Evolutionary conservation across 2,888 invertebrate species (phyloP).

Genomic region (Drosophila atripex): DNA sequence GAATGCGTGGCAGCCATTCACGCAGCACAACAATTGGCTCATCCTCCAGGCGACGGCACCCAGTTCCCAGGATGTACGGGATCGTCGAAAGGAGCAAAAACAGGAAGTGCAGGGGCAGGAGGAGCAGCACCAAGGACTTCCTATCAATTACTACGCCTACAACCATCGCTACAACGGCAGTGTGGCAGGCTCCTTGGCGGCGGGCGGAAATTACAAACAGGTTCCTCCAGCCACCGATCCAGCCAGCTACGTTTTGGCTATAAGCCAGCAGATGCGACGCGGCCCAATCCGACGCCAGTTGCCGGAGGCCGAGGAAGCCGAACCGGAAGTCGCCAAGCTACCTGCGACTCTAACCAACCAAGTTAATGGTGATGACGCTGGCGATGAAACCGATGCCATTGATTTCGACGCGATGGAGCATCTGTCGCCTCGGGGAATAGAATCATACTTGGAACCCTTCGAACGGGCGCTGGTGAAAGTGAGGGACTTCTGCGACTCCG

Average conservation of each 20-base stretch:
- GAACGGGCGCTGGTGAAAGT: slow-evolving; percentile 63
- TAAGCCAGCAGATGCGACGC: slow-evolving; percentile 60
- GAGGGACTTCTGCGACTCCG: slow-evolving; percentile 63
- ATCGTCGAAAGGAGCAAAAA: slow-evolving; percentile 28
- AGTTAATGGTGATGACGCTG: slow-evolving; percentile 22
- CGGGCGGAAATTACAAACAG: slow-evolving; percentile 76
- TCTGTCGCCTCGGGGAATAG: slow-evolving; percentile 34
- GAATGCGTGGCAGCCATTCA: slow-evolving; percentile 71
- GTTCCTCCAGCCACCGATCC: slow-evolving; percentile 46
- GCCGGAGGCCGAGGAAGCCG: slow-evolving; percentile 39
- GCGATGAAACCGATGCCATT: slow-evolving; percentile 17
- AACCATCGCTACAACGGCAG: slow-evolving; percentile 68
- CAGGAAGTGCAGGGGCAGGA: slow-evolving; percentile 22
- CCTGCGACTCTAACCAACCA: slow-evolving; percentile 33
- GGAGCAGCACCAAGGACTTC: slow-evolving; percentile 53
- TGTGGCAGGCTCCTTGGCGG: neutral
- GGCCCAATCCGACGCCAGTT: slow-evolving; percentile 42
- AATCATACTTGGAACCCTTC: slow-evolving; percentile 61
- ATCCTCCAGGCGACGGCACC: slow-evolving; percentile 71
- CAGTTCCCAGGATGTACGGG: slow-evolving; percentile 24
- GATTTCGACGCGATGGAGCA: slow-evolving; percentile 11
- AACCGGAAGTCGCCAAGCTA: slow-evolving; percentile 49
- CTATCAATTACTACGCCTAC: slow-evolving; percentile 76
- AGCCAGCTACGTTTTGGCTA: slow-evolving; percentile 64
- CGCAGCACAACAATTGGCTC: slow-evolving; percentile 72